Evolutionary conservation across 2,113 vertebrate genomes (phyloP).

Genomic region (Conger conger): DNA sequence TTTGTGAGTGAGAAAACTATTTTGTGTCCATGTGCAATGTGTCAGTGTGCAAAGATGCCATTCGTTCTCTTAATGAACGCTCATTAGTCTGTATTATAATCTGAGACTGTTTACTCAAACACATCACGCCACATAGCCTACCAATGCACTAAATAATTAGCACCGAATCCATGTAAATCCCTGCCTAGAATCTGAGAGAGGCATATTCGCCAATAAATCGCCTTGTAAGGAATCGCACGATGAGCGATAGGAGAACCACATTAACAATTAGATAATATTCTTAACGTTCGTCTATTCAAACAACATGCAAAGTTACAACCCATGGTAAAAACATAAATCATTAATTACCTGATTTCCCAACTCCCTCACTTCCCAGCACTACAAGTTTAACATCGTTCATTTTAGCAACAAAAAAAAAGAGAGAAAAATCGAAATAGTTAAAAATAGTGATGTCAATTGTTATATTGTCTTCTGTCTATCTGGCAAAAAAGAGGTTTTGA

Average conservation of each 20-base stretch:
- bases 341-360: conserved; percentile 80
- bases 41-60: not conserved
- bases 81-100: not conserved
- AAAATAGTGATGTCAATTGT: too few species aligned
- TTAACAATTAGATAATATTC: not conserved
- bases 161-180: too few species aligned
- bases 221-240: conserved; percentile 79
- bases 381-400: conserved; percentile 79
- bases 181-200: too few species aligned
- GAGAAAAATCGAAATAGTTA: too few species aligned
- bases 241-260: conserved; percentile 68
- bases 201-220: conserved; percentile 83
- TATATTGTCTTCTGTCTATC: not conserved
- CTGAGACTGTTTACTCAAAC: not conserved
- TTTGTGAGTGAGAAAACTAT: too few species aligned
- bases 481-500: not conserved
- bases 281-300: not conserved
- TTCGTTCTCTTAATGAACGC: not conserved
- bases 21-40: too few species aligned
- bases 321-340: not conserved
- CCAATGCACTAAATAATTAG: too few species aligned
- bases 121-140: too few species aligned
- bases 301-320: not conserved
- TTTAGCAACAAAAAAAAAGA: not conserved
- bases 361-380: conserved; percentile 74